Evolutionary conservation across 2,888 invertebrate species (phyloP).

Genomic region (Lapara coniferarum): DNA sequence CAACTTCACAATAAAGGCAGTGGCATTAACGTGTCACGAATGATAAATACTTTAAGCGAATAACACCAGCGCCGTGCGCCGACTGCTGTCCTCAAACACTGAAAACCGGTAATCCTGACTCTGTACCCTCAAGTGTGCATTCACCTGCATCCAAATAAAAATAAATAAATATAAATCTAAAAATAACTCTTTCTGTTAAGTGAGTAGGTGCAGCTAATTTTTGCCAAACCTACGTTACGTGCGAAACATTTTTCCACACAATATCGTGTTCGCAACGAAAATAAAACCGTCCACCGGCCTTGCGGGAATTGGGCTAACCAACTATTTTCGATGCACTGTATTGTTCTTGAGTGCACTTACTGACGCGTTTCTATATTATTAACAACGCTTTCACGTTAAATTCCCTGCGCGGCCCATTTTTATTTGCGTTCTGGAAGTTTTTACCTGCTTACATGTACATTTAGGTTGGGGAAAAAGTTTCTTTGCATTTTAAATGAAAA

Average conservation of each 20-base stretch:
- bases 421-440: neutral
- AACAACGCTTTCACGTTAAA: neutral
- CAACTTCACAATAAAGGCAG: neutral
- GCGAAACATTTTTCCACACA: conserved; percentile 18
- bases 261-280: conserved; percentile 41
- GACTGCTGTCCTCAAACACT: conserved; percentile 8
- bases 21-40: conserved; percentile 1
- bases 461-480: too few relatives aligned
- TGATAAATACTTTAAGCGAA: conserved; percentile 13
- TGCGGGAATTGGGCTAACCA: conserved; percentile 51
- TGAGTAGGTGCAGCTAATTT: too few relatives aligned
- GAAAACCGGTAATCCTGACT: neutral
- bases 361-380: conserved; percentile 9
- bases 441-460: neutral
- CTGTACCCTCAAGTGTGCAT: neutral
- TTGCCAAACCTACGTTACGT: neutral
- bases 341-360: conserved; percentile 39
- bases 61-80: neutral
- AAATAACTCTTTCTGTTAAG: neutral
- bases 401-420: too few relatives aligned
- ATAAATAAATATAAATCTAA: neutral
- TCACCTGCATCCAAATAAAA: conserved; percentile 5
- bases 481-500: too few relatives aligned
- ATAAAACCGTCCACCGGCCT: conserved; percentile 50
- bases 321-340: conserved; percentile 60